phyloP scores from a whole-genome alignment of 2,797 vertebrate species.

The Pagetopsis macropterus region DNA sequence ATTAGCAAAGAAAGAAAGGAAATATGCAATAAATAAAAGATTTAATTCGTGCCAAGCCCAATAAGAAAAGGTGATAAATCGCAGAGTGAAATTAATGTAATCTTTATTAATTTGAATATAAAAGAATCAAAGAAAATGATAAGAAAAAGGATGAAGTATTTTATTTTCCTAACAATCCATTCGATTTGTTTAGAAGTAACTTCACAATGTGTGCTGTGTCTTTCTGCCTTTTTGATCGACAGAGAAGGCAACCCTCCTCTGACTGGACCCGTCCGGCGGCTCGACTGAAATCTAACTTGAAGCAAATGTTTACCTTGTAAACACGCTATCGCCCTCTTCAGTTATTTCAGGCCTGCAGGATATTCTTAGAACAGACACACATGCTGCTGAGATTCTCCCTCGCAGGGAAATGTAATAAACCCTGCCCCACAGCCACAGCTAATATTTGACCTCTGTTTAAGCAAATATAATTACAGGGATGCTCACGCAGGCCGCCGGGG shows the following conservation, averaged over 20 bases:
- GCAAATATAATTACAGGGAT: constrained; percentile 66
- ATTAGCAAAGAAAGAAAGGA: too few species aligned
- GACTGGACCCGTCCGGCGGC: constrained; percentile 33
- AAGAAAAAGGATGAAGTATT: too few species aligned
- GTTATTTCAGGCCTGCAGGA: constrained; percentile 69
- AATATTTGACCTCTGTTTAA: constrained; percentile 74
- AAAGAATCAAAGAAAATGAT: too few species aligned
- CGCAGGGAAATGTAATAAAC: constrained; percentile 56
- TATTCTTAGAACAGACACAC: constrained; percentile 60
- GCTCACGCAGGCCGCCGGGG: constrained; percentile 36
- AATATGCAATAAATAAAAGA: too few species aligned
- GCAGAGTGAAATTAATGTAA: too few species aligned
- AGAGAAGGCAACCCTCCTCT: constrained; percentile 18
- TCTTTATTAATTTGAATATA: too few species aligned
- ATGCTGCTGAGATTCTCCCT: constrained; percentile 47
- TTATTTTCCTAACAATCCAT: neutral
- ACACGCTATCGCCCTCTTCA: constrained; percentile 61
- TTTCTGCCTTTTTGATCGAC: neutral
- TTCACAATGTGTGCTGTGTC: neutral
- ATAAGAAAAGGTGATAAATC: too few species aligned
- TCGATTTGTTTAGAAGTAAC: neutral
- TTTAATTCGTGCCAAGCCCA: too few species aligned
- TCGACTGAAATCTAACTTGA: constrained; percentile 67
- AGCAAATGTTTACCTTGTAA: constrained; percentile 76
- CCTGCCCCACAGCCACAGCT: constrained; percentile 49